These are phyloP conservation scores for Keiferia lycopersicella DNA, from an alignment of 2,888 invertebrate species.

Conservation along the genomic window DNA sequence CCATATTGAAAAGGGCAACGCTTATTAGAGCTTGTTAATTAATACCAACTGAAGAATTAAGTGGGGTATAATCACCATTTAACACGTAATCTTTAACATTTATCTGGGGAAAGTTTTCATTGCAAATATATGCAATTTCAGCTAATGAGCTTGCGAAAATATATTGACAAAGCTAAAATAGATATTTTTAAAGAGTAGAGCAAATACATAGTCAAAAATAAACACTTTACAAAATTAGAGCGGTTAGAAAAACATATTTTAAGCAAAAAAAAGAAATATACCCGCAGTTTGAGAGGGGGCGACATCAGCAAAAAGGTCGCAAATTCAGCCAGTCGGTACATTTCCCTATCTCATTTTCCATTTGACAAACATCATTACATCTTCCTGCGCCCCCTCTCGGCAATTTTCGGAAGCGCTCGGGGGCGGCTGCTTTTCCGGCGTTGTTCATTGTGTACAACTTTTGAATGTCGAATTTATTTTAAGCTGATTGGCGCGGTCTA, in stretches of 20 bases:
- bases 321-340: slow-evolving; percentile 63
- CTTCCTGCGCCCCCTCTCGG: slow-evolving; percentile 69
- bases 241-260: slow-evolving; percentile 23
- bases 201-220: background rate
- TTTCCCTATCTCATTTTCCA: slow-evolving; percentile 82
- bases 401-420: slow-evolving; percentile 65
- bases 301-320: slow-evolving; percentile 69
- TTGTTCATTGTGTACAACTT: slow-evolving; percentile 25
- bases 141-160: background rate
- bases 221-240: slow-evolving; percentile 16
- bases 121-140: slow-evolving; percentile 10
- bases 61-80: slow-evolving; percentile 46
- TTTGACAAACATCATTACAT: slow-evolving; percentile 81
- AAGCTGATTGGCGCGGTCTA: background rate
- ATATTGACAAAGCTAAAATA: background rate
- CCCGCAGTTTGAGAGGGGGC: slow-evolving; percentile 35
- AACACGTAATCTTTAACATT: slow-evolving; percentile 46
- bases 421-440: slow-evolving; percentile 47
- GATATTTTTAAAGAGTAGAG: background rate
- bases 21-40: slow-evolving; percentile 53
- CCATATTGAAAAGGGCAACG: slow-evolving; percentile 59
- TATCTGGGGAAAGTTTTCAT: slow-evolving; percentile 35
- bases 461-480: slow-evolving; percentile 21
- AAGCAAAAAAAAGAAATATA: slow-evolving; percentile 26
- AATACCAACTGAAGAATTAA: slow-evolving; percentile 30